Conservation (phyloP, 1,140 invertebrate species). For the Cecropterus lyciades region DNA sequence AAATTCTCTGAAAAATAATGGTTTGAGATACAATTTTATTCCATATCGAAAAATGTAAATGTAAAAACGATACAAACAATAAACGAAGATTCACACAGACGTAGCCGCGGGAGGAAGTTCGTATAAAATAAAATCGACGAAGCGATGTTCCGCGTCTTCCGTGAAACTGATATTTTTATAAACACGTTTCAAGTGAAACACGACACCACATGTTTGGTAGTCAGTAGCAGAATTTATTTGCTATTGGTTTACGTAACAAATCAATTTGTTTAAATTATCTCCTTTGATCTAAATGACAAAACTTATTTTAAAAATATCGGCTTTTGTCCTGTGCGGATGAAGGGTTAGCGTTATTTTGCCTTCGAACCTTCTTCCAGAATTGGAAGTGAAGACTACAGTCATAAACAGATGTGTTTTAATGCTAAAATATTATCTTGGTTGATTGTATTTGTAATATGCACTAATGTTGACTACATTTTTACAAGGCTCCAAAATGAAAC, state of each 20-base stretch:
- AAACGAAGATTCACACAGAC: too few species aligned
- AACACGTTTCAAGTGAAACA: slow-evolving; percentile 51
- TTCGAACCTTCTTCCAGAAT: not conserved
- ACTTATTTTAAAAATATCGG: slow-evolving; percentile 16
- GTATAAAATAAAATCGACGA: not conserved
- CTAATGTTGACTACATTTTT: too few species aligned
- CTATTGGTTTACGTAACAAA: slow-evolving; percentile 48
- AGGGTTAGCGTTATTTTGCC: slow-evolving; percentile 4
- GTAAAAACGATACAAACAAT: too few species aligned
- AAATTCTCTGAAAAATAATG: too few species aligned
- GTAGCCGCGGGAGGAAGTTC: not conserved
- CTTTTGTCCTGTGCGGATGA: slow-evolving; percentile 2
- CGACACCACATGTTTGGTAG: slow-evolving; percentile 43
- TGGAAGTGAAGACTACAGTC: too few species aligned
- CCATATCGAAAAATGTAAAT: too few species aligned
- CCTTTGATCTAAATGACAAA: slow-evolving; percentile 39
- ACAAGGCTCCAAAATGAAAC: too few species aligned
- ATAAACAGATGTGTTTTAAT: too few species aligned
- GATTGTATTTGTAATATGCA: too few species aligned
- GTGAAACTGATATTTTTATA: slow-evolving; percentile 71
- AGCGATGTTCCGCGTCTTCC: slow-evolving; percentile 37
- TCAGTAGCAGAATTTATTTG: slow-evolving; percentile 58
- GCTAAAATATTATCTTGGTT: too few species aligned
- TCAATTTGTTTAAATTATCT: slow-evolving; percentile 54
- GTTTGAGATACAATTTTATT: too few species aligned